phyloP scores from a whole-genome alignment of 2,797 vertebrate species.

The Arnoldichthys spilopterus region DNA sequence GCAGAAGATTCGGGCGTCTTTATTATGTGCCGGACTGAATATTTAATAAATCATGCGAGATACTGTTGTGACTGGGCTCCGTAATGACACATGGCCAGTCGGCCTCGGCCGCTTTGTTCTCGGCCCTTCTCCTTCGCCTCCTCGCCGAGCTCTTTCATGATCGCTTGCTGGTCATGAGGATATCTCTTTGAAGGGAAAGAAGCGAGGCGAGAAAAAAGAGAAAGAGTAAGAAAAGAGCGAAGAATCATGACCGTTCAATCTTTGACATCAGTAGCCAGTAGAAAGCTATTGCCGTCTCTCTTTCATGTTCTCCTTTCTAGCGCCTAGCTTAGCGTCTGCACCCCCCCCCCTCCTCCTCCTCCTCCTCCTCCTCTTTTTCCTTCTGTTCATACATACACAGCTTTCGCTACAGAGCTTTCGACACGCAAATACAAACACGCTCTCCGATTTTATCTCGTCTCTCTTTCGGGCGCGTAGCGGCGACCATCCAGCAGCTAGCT shows the following conservation, averaged over 20 bases:
- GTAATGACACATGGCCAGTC: neutral
- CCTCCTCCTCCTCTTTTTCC: slow-evolving; percentile 31
- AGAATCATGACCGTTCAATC: slow-evolving; percentile 66
- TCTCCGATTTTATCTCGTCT: slow-evolving; percentile 75
- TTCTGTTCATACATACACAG: slow-evolving; percentile 31
- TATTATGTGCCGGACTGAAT: neutral
- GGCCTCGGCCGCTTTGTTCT: neutral
- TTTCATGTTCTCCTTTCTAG: slow-evolving; percentile 60
- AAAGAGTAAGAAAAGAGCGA: slow-evolving; percentile 60
- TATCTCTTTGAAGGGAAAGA: slow-evolving; percentile 67
- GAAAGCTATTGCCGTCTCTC: slow-evolving; percentile 65
- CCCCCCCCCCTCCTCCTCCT: slow-evolving; percentile 52
- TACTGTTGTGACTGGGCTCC: neutral
- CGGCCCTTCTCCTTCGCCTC: neutral
- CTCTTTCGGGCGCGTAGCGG: slow-evolving; percentile 65
- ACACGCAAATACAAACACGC: slow-evolving; percentile 45
- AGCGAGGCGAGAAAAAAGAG: slow-evolving; percentile 54
- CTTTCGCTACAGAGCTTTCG: slow-evolving; percentile 20
- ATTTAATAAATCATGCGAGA: neutral
- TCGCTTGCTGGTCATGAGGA: slow-evolving; percentile 72
- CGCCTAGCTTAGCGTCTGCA: slow-evolving; percentile 14
- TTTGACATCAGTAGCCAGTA: slow-evolving; percentile 70
- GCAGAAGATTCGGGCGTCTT: neutral
- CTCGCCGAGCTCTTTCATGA: slow-evolving; percentile 51
- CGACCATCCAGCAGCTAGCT: slow-evolving; percentile 58